These are phyloP conservation scores for Sebastes aleutianus DNA, from an alignment of 2,797 vertebrate species.

Conservation along the genomic window DNA sequence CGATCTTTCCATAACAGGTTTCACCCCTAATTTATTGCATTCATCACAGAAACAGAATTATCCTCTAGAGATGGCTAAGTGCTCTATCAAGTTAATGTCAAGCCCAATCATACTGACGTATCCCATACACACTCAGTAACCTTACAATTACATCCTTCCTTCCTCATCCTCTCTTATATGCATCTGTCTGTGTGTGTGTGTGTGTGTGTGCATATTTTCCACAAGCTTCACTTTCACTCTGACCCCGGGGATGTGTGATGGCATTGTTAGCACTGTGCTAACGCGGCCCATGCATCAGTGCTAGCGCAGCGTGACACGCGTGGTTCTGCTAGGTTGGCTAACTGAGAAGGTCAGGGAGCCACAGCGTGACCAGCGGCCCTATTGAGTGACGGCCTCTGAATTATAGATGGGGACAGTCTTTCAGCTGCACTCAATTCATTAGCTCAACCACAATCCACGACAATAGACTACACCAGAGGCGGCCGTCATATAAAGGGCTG, in stretches of 20 bases:
- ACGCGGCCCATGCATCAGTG: neutral
- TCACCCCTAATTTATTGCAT: neutral
- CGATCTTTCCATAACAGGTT: conserved; percentile 2
- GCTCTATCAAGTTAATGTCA: neutral
- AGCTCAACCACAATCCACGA: conserved; percentile 39
- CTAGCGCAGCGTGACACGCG: conserved; percentile 1
- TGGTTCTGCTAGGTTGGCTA: conserved; percentile 15
- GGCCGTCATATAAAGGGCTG: conserved; percentile 2
- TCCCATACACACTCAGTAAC: neutral
- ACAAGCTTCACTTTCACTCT: conserved; percentile 45
- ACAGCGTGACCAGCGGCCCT: conserved; percentile 46
- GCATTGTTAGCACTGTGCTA: conserved; percentile 39
- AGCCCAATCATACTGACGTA: neutral
- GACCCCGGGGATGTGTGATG: neutral
- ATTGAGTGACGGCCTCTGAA: conserved; percentile 66
- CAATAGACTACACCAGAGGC: conserved; percentile 27
- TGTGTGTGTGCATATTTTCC: conserved; percentile 37
- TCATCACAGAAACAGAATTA: neutral
- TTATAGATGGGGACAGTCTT: conserved; percentile 67
- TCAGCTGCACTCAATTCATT: conserved; percentile 66
- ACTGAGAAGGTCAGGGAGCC: conserved; percentile 63
- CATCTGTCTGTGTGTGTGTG: neutral
- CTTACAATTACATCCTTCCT: neutral
- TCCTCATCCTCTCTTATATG: neutral
- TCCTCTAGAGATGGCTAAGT: neutral